phyloP scores from a whole-genome alignment of 2,797 vertebrate species.

The Sebastes glaucus region DNA sequence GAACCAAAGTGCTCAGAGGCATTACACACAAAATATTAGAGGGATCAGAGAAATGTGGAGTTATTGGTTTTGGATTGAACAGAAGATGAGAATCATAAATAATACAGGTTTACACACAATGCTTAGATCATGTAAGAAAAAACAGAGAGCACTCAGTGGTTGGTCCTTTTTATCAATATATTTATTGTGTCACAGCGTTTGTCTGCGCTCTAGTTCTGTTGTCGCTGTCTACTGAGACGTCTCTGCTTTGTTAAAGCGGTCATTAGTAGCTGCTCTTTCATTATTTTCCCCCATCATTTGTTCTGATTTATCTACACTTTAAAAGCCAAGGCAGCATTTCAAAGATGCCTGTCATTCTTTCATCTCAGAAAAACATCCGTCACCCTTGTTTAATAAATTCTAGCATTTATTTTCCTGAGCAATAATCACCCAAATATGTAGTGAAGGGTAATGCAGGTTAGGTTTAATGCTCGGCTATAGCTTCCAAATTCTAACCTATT shows the following conservation, averaged over 20 bases:
- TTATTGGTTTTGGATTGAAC: slow-evolving; percentile 66
- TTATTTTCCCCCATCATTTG: slow-evolving; percentile 14
- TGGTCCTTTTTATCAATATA: slow-evolving; percentile 26
- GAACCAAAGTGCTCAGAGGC: slow-evolving; percentile 61
- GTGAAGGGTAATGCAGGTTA: neutral
- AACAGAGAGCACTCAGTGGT: neutral
- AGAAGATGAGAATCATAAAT: slow-evolving; percentile 64
- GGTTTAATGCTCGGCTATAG: neutral
- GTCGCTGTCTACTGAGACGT: slow-evolving; percentile 1
- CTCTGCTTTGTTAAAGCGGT: slow-evolving; percentile 20
- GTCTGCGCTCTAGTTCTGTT: slow-evolving; percentile 15
- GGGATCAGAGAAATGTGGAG: slow-evolving; percentile 62
- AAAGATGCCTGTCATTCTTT: neutral
- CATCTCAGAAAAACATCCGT: neutral
- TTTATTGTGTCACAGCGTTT: slow-evolving; percentile 18
- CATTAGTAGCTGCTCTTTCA: slow-evolving; percentile 12
- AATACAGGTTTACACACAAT: slow-evolving; percentile 54
- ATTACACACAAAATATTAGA: slow-evolving; percentile 63
- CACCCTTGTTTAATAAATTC: neutral
- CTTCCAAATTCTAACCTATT: neutral
- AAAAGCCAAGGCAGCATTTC: neutral
- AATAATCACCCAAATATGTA: neutral
- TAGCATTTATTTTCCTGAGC: neutral
- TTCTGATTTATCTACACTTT: slow-evolving; percentile 6
- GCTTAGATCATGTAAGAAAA: slow-evolving; percentile 42